phyloP scores from a whole-genome alignment of 1,140 invertebrate genomes.

The Camponotus pennsylvanicus region DNA sequence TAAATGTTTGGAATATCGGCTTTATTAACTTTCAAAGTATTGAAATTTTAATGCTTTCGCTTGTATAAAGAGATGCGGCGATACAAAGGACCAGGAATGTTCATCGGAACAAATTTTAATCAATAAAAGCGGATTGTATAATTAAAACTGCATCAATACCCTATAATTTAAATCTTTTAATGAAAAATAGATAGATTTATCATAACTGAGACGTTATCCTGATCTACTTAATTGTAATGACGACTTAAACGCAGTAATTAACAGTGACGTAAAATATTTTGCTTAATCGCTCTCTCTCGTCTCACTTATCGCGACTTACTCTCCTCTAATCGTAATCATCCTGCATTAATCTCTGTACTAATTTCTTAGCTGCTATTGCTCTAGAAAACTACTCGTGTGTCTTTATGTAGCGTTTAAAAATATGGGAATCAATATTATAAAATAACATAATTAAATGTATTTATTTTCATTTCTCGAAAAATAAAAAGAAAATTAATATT shows the following conservation, averaged over 20 bases:
- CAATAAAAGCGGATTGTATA: slow-evolving; percentile 25
- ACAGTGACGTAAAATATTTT: slow-evolving; percentile 51
- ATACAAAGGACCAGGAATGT: slow-evolving; percentile 60
- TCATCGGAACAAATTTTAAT: slow-evolving; percentile 52
- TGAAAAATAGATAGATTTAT: slow-evolving; percentile 32
- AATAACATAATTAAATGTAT: not conserved
- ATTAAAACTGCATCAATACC: slow-evolving; percentile 24
- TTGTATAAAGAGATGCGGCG: slow-evolving; percentile 31
- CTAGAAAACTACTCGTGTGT: slow-evolving; percentile 48
- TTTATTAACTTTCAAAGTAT: not conserved
- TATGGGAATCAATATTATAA: slow-evolving; percentile 39
- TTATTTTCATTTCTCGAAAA: not conserved
- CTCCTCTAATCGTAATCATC: slow-evolving; percentile 36
- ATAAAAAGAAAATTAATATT: not conserved
- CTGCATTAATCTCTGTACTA: slow-evolving; percentile 26
- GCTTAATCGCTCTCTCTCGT: slow-evolving; percentile 61
- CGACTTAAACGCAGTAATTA: slow-evolving; percentile 41
- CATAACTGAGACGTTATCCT: slow-evolving; percentile 28
- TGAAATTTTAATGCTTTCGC: slow-evolving; percentile 25
- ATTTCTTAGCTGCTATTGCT: slow-evolving; percentile 48
- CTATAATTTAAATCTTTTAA: slow-evolving; percentile 42
- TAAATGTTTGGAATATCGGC: not conserved
- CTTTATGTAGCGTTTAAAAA: slow-evolving; percentile 38
- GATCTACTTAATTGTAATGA: slow-evolving; percentile 53
- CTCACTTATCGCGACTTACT: slow-evolving; percentile 58